Conservation (phyloP, 2,888 invertebrate genomes). For the Patella caerulea region DNA sequence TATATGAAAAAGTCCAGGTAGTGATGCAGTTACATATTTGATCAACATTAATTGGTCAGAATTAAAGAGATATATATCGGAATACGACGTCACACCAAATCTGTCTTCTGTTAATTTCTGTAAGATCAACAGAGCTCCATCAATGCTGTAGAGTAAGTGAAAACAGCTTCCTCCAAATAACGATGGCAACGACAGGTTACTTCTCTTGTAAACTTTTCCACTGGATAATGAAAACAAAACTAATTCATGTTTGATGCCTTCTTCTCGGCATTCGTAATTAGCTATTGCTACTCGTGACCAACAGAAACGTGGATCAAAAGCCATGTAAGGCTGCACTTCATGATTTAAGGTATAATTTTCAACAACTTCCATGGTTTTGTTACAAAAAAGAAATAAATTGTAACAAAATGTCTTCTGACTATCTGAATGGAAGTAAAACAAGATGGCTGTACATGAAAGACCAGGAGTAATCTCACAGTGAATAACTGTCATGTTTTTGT, state of each 20-base stretch:
- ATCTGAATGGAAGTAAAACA: slow-evolving; percentile 33
- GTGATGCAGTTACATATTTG: slow-evolving; percentile 35
- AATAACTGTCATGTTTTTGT: slow-evolving; percentile 40
- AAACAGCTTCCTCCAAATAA: slow-evolving; percentile 41
- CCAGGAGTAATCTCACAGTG: slow-evolving; percentile 42
- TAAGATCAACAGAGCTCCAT: slow-evolving; percentile 37
- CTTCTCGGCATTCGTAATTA: slow-evolving; percentile 31
- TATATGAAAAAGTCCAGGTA: slow-evolving; percentile 39
- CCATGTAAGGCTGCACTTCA: slow-evolving; percentile 43
- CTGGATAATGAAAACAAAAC: slow-evolving; percentile 33
- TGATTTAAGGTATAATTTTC: slow-evolving; percentile 33
- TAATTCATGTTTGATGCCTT: slow-evolving; percentile 32
- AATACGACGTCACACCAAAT: slow-evolving; percentile 36
- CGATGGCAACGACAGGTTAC: slow-evolving; percentile 34
- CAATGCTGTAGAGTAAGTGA: slow-evolving; percentile 37
- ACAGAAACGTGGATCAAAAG: slow-evolving; percentile 41
- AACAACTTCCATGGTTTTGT: slow-evolving; percentile 31
- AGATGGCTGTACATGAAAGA: slow-evolving; percentile 31
- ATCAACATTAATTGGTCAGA: slow-evolving; percentile 36
- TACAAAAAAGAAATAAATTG: slow-evolving; percentile 37
- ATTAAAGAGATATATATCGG: slow-evolving; percentile 42
- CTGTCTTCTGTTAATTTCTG: slow-evolving; percentile 44
- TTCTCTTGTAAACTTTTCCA: slow-evolving; percentile 26
- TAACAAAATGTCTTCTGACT: slow-evolving; percentile 32
- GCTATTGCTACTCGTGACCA: slow-evolving; percentile 38